Evolutionary conservation across 2,888 invertebrate species (phyloP), one percentile per base, ranked within the genome.

Genomic region (Apotomis capreana): DNA sequence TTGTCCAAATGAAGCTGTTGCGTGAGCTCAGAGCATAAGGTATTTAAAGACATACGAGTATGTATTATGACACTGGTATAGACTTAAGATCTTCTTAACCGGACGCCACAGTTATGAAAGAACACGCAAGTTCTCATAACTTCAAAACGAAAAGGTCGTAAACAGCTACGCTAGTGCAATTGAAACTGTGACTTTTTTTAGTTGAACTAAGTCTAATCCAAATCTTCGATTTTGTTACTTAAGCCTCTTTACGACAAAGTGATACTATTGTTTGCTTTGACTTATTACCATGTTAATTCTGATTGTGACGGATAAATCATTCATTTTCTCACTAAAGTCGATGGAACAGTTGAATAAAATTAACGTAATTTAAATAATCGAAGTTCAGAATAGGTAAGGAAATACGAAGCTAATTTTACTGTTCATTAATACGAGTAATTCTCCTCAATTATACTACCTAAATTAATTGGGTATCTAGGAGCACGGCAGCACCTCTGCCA

Each of bases 281-380:
- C 44, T 65, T 65, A 65, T 65, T 65, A 65, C 44, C 57, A 46
- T 65, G 55, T 65, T 65, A 57, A 65, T 65, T 65, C 46, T 12
- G 65, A 65, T 65, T 65, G 36, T 15, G 36, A 57, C 5, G 36
- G 26, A 65, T 65, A 55, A 65, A 65, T 65, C 65, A 36, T 46
- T 65, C 57, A 65, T 65, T 65, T 65, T 57, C 65, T 65, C 65
- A 65, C 65, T 57, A 46, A 5, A 62, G 61, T 8, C 49, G 12
- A 61, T 49, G 5, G 61, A 62, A 62, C 46, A 51, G 61, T 62
- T 36, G 49, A 36, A 62, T 62, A 51, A n/a, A 6, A 62, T 62
- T 49, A 51, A 36, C 26, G 6, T 51, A 3, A 36, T 58, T 36
- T 58, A 40, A 6, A 40, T 40, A 40, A 40, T 40, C 40, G 6